Evolutionary conservation across 2,113 vertebrate species (phyloP).

Genomic region (Halichoeres trimaculatus): DNA sequence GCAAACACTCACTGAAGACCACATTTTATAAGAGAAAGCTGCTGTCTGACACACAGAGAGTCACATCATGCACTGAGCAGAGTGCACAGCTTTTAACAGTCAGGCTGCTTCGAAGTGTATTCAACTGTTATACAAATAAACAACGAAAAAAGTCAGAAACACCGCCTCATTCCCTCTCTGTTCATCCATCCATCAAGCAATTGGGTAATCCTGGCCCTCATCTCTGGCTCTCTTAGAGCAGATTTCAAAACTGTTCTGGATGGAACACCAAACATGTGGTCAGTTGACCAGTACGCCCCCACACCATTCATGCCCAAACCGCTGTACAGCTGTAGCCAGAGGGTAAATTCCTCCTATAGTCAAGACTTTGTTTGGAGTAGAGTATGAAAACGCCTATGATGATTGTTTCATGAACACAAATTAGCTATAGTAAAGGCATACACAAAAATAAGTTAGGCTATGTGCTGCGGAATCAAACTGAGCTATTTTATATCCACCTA

Average conservation of each 20-base stretch:
- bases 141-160: slow-evolving; percentile 2
- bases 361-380: slow-evolving; percentile 14
- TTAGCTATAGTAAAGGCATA: slow-evolving; percentile 16
- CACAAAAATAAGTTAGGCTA: slow-evolving; percentile 2
- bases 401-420: slow-evolving; percentile 36
- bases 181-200: slow-evolving; percentile 38
- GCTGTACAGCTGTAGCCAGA: slow-evolving; percentile 55
- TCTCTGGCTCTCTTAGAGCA: slow-evolving; percentile 45
- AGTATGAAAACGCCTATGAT: slow-evolving; percentile 20
- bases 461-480: background rate
- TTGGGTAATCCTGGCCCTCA: slow-evolving; percentile 54
- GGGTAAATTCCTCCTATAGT: slow-evolving; percentile 57
- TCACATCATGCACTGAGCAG: background rate
- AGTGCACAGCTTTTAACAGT: background rate
- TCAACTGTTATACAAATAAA: too few species aligned
- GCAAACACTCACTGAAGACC: slow-evolving; percentile 5
- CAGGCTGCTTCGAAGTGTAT: background rate
- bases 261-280: slow-evolving; percentile 69
- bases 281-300: slow-evolving; percentile 64
- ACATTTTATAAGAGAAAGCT: slow-evolving; percentile 14
- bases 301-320: slow-evolving; percentile 66
- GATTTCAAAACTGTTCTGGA: slow-evolving; percentile 69
- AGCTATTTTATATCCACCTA: background rate
- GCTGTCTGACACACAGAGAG: slow-evolving; percentile 12
- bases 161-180: background rate